Conservation (phyloP, 2,888 invertebrate genomes). For the Eristalis arbustorum region DNA sequence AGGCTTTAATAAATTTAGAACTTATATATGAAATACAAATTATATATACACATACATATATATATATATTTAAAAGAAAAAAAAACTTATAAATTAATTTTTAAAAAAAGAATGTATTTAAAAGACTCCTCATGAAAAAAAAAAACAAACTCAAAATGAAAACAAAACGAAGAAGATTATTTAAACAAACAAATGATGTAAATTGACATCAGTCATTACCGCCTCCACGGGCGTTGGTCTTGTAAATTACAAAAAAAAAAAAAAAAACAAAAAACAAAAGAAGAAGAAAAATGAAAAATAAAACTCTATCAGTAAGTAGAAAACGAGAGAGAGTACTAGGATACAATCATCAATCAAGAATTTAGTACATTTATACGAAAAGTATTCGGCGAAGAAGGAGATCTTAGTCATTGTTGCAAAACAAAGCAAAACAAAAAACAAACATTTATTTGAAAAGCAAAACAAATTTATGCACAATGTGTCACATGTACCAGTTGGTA, state of each 20-base stretch:
- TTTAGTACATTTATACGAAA: neutral
- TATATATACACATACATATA: conserved; percentile 15
- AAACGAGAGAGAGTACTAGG: neutral
- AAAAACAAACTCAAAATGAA: too few species aligned
- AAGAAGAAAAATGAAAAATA: neutral
- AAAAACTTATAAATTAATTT: neutral
- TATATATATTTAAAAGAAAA: neutral
- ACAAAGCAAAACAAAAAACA: neutral
- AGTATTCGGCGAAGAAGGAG: neutral
- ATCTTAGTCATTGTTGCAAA: neutral
- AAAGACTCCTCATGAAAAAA: conserved; percentile 3
- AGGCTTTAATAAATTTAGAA: conserved; percentile 32
- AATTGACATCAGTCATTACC: neutral
- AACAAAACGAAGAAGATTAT: neutral
- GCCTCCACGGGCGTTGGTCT: neutral
- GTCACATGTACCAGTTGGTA: neutral
- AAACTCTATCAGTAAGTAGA: neutral
- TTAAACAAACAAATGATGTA: neutral
- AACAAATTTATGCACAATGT: neutral
- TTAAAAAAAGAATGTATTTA: neutral
- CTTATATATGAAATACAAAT: neutral
- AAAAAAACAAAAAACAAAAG: neutral
- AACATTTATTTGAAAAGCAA: neutral
- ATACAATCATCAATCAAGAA: neutral
- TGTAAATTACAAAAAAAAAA: neutral